Evolutionary conservation across 2,113 vertebrate species (phyloP).

Genomic region (Grantiella picta): DNA sequence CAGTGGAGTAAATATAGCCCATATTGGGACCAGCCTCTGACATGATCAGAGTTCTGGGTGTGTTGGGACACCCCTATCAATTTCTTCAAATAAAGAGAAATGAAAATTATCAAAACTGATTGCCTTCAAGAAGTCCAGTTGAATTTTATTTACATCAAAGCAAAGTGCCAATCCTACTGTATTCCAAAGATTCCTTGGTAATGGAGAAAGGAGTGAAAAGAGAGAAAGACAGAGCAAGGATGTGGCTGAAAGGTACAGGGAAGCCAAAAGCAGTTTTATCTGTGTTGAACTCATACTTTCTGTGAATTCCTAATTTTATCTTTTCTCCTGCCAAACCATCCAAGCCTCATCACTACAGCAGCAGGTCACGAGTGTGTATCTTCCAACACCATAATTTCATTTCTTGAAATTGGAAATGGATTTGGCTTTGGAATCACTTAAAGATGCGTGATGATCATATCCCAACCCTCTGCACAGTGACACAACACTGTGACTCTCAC

Average conservation of each 20-base stretch:
- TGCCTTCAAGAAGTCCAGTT: not conserved
- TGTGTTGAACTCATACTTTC: not conserved
- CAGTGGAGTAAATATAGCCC: accelerated
- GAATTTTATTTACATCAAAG: not conserved
- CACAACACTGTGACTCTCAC: not conserved
- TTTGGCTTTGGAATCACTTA: not conserved
- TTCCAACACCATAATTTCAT: not conserved
- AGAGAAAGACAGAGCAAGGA: not conserved
- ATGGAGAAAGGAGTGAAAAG: not conserved
- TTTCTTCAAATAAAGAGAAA: not conserved
- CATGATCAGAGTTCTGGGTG: not conserved
- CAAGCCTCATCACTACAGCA: not conserved
- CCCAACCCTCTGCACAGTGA: not conserved
- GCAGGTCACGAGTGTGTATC: not conserved
- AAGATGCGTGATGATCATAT: not conserved
- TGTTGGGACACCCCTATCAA: not conserved
- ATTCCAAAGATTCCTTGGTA: not conserved
- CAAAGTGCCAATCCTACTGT: not conserved
- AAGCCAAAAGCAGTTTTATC: not conserved
- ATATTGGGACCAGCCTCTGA: not conserved
- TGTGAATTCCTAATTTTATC: not conserved
- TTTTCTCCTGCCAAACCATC: not conserved
- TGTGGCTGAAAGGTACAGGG: accelerated
- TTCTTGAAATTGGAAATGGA: too few species aligned
- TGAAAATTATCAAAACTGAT: not conserved